phyloP scores from a whole-genome alignment of 2,113 vertebrate genomes.

The Oreochromis tanganicae region DNA sequence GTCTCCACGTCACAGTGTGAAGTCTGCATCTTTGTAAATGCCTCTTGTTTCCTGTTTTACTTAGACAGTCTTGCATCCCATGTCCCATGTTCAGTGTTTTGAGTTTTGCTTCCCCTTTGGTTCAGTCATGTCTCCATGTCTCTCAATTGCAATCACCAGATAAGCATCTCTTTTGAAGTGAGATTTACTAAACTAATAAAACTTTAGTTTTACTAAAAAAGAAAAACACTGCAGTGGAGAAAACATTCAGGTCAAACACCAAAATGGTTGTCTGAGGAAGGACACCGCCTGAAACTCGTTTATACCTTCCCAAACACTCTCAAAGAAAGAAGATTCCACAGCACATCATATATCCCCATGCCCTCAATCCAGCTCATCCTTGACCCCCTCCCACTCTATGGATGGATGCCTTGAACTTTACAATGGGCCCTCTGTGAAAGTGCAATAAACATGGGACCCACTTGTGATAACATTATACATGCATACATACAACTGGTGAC shows the following conservation, averaged over 20 bases:
- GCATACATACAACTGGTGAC: fast-evolving
- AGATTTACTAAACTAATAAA: background rate
- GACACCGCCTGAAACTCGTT: background rate
- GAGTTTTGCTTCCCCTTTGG: background rate
- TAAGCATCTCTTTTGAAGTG: background rate
- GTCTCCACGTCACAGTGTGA: background rate
- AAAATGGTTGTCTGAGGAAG: background rate
- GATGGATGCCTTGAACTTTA: background rate
- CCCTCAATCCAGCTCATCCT: background rate
- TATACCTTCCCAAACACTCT: background rate
- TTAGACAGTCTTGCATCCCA: background rate
- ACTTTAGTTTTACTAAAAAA: background rate
- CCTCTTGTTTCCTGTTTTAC: background rate
- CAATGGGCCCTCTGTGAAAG: background rate
- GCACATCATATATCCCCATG: background rate
- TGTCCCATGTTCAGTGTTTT: background rate
- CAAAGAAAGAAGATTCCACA: background rate
- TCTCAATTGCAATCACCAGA: background rate
- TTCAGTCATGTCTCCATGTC: background rate
- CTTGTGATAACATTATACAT: fast-evolving
- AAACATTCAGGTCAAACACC: background rate
- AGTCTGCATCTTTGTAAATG: background rate
- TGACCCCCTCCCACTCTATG: background rate
- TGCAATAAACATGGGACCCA: background rate
- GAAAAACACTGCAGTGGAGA: background rate